Evolutionary conservation across 2,888 invertebrate genomes (phyloP), one percentile per base, ranked within the genome.

Genomic region (Drosophila lacicola): DNA sequence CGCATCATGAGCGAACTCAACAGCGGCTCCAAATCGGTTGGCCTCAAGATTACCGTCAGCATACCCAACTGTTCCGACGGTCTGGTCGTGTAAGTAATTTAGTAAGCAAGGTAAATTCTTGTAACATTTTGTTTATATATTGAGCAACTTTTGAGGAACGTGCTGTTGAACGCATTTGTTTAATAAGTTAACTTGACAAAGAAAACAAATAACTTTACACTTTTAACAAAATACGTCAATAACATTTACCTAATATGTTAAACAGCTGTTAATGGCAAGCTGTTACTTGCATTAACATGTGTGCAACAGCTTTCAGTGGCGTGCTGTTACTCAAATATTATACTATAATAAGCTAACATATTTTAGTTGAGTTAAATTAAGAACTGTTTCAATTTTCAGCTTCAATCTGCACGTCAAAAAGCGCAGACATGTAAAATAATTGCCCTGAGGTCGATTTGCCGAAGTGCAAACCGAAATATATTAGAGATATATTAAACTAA

Each of bases 51-150:
- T 4, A 96, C 97, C 0, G 95, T 99, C 74, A 97, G 98, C 29
- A 96, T 99, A 80, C 99, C 99, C 4, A 96, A 96, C 76, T 97
- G 96, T 90, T 97, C 98, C 0, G 97, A 98, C 91, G 99, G 98
- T 61, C 95, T 96, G 67, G 98, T 99, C 46, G 96, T 98, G 98
- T 98, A 92, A 95, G 97, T 94, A 46, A 34, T 47, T 51, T 13
- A 55, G 10, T 13, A 2, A 11, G 13, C 11, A 5, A 49, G 3
- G n/a, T 9, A 9, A 39, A 39, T 14, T 39, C 1, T 39, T 14
- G 8, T 14, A 14, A 9, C 2, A 8, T 8, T 29, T 8, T 10
- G 4, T 1, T 17, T 4, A 17, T 10, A 17, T 41, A 17, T 41
- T 39, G 8, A n/a, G n/a, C 37, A 39, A 41, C 10, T 41, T 14